Conservation (phyloP, 2,888 invertebrate species). For the Melieria picta region DNA sequence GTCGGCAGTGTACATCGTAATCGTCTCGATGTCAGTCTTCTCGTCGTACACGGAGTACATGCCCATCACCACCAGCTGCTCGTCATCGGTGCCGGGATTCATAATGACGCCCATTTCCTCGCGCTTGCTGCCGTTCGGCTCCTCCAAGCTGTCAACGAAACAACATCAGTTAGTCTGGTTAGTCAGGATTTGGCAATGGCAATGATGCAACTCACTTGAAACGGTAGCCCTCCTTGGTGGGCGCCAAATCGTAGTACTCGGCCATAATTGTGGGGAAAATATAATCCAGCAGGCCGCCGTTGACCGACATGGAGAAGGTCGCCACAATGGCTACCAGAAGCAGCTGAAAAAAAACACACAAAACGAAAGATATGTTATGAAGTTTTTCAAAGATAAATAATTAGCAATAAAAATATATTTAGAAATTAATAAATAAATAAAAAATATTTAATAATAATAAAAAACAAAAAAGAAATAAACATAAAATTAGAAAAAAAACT, state of each 20-base stretch:
- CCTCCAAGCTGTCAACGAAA: slow-evolving; percentile 11
- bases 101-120: slow-evolving; percentile 62
- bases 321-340: slow-evolving; percentile 51
- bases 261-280: slow-evolving; percentile 54
- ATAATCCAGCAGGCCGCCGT: slow-evolving; percentile 54
- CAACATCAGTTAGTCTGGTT: neutral
- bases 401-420: neutral
- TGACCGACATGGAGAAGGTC: slow-evolving; percentile 48
- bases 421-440: neutral
- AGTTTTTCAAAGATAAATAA: neutral
- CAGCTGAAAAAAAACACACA: slow-evolving; percentile 44
- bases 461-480: neutral
- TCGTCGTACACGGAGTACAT: slow-evolving; percentile 57
- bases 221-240: slow-evolving; percentile 61
- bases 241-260: slow-evolving; percentile 53
- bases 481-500: neutral
- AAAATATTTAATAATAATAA: neutral
- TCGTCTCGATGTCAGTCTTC: slow-evolving; percentile 57
- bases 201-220: slow-evolving; percentile 53
- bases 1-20: slow-evolving; percentile 65
- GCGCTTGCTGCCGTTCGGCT: slow-evolving; percentile 58
- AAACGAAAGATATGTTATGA: neutral
- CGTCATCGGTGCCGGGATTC: slow-evolving; percentile 61
- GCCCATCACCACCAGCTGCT: slow-evolving; percentile 64
- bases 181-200: neutral